Evolutionary conservation across 2,797 vertebrate genomes (phyloP).

Genomic region (Hybognathus amarus): DNA sequence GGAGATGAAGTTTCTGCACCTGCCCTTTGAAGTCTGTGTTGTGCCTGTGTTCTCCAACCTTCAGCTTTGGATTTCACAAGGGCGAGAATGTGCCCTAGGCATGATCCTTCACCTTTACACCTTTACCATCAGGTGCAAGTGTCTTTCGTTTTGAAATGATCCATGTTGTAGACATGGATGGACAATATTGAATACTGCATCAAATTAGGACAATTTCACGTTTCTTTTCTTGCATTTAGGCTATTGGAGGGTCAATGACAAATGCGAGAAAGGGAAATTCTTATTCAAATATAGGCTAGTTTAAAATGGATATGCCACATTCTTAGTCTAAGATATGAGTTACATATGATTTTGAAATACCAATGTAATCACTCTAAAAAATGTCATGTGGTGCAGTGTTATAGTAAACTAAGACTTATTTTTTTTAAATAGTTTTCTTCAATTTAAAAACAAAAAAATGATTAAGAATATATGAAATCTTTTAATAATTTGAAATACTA

Average conservation of each 20-base stretch:
- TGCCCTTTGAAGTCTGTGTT: slow-evolving; percentile 21
- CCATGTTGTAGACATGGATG: neutral
- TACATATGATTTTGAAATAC: neutral
- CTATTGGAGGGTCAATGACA: neutral
- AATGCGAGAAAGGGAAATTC: neutral
- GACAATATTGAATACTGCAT: too few relatives aligned
- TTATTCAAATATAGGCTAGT: neutral
- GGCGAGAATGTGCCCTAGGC: neutral
- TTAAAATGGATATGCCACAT: neutral
- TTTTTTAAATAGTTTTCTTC: neutral
- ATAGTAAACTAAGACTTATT: neutral
- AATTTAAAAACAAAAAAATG: neutral
- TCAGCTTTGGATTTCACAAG: slow-evolving; percentile 1
- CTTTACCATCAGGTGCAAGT: neutral
- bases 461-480: neutral
- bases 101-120: neutral
- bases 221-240: too few relatives aligned
- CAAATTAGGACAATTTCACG: neutral
- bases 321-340: neutral
- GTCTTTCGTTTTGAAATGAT: neutral
- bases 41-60: slow-evolving; percentile 6
- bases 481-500: neutral
- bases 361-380: neutral
- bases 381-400: too few relatives aligned
- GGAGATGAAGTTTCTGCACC: slow-evolving; percentile 26